phyloP scores from a whole-genome alignment of 2,797 vertebrate genomes.

The Danionella dracula region DNA sequence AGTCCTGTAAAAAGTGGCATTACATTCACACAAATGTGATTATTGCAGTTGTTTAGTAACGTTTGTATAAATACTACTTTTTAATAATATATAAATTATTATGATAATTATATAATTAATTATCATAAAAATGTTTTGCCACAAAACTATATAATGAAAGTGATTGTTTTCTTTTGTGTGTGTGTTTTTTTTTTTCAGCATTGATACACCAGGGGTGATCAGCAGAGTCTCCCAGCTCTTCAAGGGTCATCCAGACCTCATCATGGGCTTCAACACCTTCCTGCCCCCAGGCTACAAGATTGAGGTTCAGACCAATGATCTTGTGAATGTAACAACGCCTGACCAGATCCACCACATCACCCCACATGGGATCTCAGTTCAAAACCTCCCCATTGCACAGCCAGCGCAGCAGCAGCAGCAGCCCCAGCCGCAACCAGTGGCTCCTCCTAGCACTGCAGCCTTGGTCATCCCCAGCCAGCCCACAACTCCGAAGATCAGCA shows the following conservation, averaged over 20 bases:
- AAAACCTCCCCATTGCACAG: constrained; percentile 75
- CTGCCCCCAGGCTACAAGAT: constrained; percentile 98
- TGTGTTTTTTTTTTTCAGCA: constrained; percentile 66
- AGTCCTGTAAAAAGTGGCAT: too few relatives aligned
- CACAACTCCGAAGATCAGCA: constrained; percentile 88
- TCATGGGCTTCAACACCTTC: constrained; percentile 99
- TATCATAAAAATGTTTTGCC: too few relatives aligned
- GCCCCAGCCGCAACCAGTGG: constrained; percentile 76
- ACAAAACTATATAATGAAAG: too few relatives aligned
- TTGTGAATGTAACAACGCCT: constrained; percentile 96
- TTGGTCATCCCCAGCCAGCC: constrained; percentile 81
- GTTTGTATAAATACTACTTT: too few relatives aligned
- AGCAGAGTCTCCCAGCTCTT: constrained; percentile 97
- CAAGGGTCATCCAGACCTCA: constrained; percentile 96
- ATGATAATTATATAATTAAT: too few relatives aligned
- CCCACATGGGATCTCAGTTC: constrained; percentile 90
- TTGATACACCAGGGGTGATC: constrained; percentile 97
- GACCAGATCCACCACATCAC: constrained; percentile 98
- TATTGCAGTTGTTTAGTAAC: too few relatives aligned
- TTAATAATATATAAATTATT: too few relatives aligned
- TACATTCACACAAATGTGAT: too few relatives aligned
- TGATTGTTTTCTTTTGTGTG: too few relatives aligned
- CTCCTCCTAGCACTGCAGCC: constrained; percentile 69
- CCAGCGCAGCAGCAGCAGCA: constrained; percentile 78
- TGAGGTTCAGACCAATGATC: constrained; percentile 95